Evolutionary conservation across 2,113 vertebrate species (phyloP).

Genomic region (Raphicerus campestris): DNA sequence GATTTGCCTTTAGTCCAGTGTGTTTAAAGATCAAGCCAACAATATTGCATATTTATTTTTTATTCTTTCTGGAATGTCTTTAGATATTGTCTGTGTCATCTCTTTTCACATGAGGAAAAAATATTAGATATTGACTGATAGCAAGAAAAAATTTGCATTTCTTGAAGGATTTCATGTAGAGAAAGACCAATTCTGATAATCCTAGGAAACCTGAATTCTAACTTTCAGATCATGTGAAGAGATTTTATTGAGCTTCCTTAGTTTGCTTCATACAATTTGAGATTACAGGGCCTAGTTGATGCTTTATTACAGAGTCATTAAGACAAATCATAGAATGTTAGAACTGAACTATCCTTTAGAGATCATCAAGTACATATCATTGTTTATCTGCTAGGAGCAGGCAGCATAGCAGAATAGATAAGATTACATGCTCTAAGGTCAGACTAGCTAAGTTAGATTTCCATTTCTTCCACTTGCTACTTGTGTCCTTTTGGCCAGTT

Average conservation of each 20-base stretch:
- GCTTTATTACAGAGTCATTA: neutral
- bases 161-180: neutral
- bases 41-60: neutral
- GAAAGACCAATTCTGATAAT: neutral
- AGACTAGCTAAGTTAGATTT: neutral
- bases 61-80: neutral
- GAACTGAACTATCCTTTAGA: neutral
- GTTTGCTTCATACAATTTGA: neutral
- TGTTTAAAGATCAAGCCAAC: slow-evolving; percentile 18
- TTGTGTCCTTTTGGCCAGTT: neutral
- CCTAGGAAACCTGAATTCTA: neutral
- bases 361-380: neutral
- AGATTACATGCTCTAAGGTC: neutral
- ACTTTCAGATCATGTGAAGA: neutral
- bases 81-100: neutral
- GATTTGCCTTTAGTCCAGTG: neutral
- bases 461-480: neutral
- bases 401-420: neutral
- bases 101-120: slow-evolving; percentile 14
- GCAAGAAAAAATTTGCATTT: slow-evolving; percentile 1
- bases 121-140: neutral
- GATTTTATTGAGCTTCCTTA: neutral
- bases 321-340: neutral
- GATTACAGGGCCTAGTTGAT: neutral
- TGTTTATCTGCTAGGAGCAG: neutral